Base-by-base conservation (phyloP, 1,140 invertebrate species). In the Homalodisca vitripennis region DNA sequence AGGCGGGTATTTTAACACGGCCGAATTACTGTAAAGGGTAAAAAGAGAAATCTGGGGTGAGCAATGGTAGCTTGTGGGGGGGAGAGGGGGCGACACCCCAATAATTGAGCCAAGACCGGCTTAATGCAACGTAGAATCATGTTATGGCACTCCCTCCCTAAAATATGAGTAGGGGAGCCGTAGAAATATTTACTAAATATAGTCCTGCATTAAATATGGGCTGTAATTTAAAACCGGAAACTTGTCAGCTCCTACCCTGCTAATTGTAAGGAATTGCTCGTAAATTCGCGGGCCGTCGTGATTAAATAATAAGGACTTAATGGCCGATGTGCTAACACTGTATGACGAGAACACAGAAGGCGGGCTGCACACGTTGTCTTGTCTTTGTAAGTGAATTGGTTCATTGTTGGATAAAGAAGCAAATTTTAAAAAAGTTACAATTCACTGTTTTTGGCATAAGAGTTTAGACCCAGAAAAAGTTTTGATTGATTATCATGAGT, bases 161-260 rank as follows among this genome's bases (percentile, higher is more conserved):
- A 60, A 60, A 60, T 60, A 60, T 60, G 55, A 27, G 22, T 26
- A 26, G 26, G 55, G 55, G 55, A 60, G 55, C 26, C 12, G 55
- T 60, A 30, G 55, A 60, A 30, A 60, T 60, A 60, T 60, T 60
- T 60, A 60, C 55, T 60, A 60, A 60, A 60, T 60, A 60, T 60
- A 60, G 55, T 60, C 55, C 29, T 60, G 55, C 55, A 60, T 60
- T 60, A 60, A 60, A 60, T 60, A 60, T 60, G 55, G 27, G 55
- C 55, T 60, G 55, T 60, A 60, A 60, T 60, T 60, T 60, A 60
- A 60, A 60, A 60, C 55, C 55, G 55, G 55, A 27, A 60, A 60
- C 24, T 60, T 60, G 55, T 60, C 26, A 17, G 6, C 17, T 41
- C 6, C 27, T 53, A 22, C 55, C 55, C 55, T 3, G 13, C 24